These are phyloP conservation scores for Rhombomys opimus DNA, from an alignment of 2,113 vertebrate genomes.

Conservation along the genomic window DNA sequence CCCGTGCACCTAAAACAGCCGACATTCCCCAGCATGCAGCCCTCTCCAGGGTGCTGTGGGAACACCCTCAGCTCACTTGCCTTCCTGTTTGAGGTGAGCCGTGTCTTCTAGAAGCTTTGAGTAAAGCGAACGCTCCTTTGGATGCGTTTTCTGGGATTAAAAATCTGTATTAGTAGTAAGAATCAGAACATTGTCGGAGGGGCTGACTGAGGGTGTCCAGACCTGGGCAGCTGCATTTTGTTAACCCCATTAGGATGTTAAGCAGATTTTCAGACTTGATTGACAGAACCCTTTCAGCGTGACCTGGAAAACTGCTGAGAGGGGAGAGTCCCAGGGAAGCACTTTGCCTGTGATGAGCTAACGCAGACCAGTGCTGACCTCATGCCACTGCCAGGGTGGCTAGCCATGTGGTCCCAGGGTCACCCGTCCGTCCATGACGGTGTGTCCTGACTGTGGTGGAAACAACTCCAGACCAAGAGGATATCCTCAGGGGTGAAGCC, in stretches of 20 bases:
- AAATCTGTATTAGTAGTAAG: conserved; percentile 49
- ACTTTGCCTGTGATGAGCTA: conserved; percentile 67
- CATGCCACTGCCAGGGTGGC: conserved; percentile 78
- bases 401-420: conserved; percentile 74
- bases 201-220: conserved; percentile 61
- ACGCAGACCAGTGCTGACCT: conserved; percentile 68
- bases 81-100: conserved; percentile 49
- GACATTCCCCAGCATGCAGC: neutral
- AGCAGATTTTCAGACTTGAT: conserved; percentile 85
- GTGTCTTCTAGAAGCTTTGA: conserved; percentile 58
- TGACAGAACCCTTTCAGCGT: conserved; percentile 83
- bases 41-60: conserved; percentile 27
- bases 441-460: conserved; percentile 76
- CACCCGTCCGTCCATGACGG: conserved; percentile 82
- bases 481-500: conserved; percentile 69
- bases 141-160: conserved; percentile 63
- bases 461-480: conserved; percentile 81
- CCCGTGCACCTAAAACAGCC: neutral
- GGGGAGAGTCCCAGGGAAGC: conserved; percentile 61
- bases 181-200: conserved; percentile 64
- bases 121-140: conserved; percentile 47
- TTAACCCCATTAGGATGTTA: conserved; percentile 83
- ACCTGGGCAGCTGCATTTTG: conserved; percentile 73
- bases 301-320: conserved; percentile 68
- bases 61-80: conserved; percentile 42